Evolutionary conservation across 1,140 invertebrate species (phyloP), one percentile per base, ranked within the genome.

Genomic region (Augochlora pura): DNA sequence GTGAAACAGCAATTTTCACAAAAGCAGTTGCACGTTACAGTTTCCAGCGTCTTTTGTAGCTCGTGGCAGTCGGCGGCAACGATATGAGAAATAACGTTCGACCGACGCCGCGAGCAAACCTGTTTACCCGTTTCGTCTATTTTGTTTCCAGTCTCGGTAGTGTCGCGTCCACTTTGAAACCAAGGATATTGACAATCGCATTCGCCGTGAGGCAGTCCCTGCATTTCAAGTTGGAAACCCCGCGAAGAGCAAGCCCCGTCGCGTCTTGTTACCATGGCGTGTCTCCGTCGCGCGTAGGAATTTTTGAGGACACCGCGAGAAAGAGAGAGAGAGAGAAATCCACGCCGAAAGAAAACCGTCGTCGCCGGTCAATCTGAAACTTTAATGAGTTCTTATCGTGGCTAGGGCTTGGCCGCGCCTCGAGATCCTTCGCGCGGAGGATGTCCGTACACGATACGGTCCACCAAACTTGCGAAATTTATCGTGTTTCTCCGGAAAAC

Each of bases 311-410:
- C 62, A n/a, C n/a, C 16, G 2, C 18, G 42, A 27, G 5, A n/a
- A n/a, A n/a, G n/a, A n/a, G n/a, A n/a, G n/a, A n/a, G n/a, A n/a
- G 8, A 2, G 18, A 25, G 16, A 25, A 62, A 18, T 60, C 59
- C 16, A 25, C 74, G 54, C 4, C n/a, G 68, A 65, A 76, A 69
- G 64, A 67, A 32, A 1, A 5, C 16, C 0, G 60, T 38, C 39
- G 23, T 38, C 39, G 23, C 49, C 18, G 66, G 42, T 38, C 74
- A 49, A 69, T 77, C 69, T 77, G 66, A 69, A 69, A 77, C 66
- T 77, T 77, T 77, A 69, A 77, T 39, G 66, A 69, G 54, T 77
- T 77, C 60, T 76, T 68, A 68, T 69, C 65, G 8, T 14, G 16
- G 14, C 54, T 39, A 23, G 9, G n/a, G n/a, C n/a, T 4, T 32